A percentile compares a stretch with the other conserved stretches of the same genome.
Conservation (phyloP, 2,888 invertebrate genomes). For the Tetheella fluctuosa region DNA sequence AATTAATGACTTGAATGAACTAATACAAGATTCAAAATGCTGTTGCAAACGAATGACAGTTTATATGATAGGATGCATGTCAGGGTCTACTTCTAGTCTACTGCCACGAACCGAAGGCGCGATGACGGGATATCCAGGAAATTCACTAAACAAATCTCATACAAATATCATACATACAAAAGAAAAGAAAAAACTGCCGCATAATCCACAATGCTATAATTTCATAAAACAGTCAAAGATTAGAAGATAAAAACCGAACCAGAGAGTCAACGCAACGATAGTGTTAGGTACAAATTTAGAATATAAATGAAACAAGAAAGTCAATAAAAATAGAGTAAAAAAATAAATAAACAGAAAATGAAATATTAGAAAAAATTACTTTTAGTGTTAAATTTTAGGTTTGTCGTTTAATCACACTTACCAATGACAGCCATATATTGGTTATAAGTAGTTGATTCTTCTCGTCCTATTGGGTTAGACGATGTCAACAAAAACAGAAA, state of each 20-base stretch:
- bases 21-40: constrained; percentile 19
- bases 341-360: constrained; percentile 50
- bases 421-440: constrained; percentile 98
- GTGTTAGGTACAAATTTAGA: constrained; percentile 28
- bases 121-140: constrained; percentile 54
- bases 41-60: constrained; percentile 45
- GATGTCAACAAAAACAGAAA: constrained; percentile 88
- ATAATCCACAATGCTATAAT: constrained; percentile 82
- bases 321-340: constrained; percentile 51
- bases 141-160: constrained; percentile 62
- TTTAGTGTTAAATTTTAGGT: constrained; percentile 81
- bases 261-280: constrained; percentile 49
- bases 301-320: constrained; percentile 41
- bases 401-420: constrained; percentile 88
- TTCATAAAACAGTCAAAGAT: constrained; percentile 73
- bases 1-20: constrained; percentile 15
- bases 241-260: constrained; percentile 54
- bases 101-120: constrained; percentile 56
- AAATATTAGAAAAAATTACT: constrained; percentile 71
- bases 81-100: constrained; percentile 70
- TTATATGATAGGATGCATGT: constrained; percentile 70
- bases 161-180: constrained; percentile 54
- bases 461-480: constrained; percentile 93
- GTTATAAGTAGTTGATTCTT: constrained; percentile 97
- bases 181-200: constrained; percentile 71